A percentile compares a stretch with the other conserved stretches of the same genome.
Conservation (phyloP, 30 jellyfish, hydroid and myxozoan genomes). For the Turritopsis dohrnii region DNA sequence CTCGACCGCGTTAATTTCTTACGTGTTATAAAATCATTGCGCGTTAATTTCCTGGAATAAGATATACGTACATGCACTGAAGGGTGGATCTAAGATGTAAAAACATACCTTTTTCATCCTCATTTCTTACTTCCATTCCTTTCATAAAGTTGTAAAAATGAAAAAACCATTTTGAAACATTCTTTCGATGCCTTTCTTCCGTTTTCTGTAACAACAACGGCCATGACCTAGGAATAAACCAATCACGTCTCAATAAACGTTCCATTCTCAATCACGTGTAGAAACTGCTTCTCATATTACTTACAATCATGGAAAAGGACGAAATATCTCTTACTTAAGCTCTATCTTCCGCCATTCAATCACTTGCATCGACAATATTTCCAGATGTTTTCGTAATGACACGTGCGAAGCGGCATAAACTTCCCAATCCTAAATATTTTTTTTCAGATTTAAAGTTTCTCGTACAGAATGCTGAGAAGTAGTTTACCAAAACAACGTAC, state of each 20-base stretch:
- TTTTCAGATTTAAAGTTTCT: too few species aligned
- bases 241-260: too few species aligned
- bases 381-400: slow-evolving; percentile 47
- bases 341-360: slow-evolving; percentile 87
- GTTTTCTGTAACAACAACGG: slow-evolving; percentile 31
- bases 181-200: background rate
- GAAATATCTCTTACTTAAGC: slow-evolving; percentile 45
- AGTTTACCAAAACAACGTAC: background rate
- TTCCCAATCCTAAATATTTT: slow-evolving; percentile 88
- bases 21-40: too few species aligned
- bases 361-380: slow-evolving; percentile 45
- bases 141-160: slow-evolving; percentile 23
- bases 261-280: too few species aligned
- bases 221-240: slow-evolving; percentile 30
- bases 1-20: too few species aligned
- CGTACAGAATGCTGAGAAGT: too few species aligned
- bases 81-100: too few species aligned
- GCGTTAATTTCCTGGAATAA: too few species aligned
- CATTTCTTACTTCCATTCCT: background rate
- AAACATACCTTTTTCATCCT: background rate
- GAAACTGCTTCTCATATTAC: too few species aligned
- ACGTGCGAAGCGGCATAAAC: slow-evolving; percentile 75
- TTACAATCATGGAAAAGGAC: background rate
- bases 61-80: background rate
- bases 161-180: slow-evolving; percentile 34